These are phyloP conservation scores for Pangasianodon gigas DNA, from an alignment of 2,113 vertebrate species.

Conservation along the genomic window DNA sequence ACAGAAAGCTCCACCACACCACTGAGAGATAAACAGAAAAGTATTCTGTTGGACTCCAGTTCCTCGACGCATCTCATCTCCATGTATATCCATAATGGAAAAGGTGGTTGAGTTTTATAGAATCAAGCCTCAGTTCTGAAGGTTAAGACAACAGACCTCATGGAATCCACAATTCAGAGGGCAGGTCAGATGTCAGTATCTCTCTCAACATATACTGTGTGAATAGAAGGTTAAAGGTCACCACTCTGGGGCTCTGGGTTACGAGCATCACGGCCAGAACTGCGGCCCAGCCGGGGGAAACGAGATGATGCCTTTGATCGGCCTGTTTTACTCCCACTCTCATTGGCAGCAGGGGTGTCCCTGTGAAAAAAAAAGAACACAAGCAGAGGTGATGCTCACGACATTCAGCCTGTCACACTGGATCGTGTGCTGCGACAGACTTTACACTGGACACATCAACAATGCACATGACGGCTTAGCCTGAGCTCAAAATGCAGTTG, in stretches of 20 bases:
- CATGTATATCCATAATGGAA: slow-evolving; percentile 47
- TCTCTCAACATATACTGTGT: background rate
- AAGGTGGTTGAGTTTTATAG: slow-evolving; percentile 14
- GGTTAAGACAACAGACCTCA: slow-evolving; percentile 22
- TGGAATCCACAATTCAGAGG: slow-evolving; percentile 37
- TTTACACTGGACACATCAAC: background rate
- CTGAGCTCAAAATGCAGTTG: background rate
- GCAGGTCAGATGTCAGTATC: slow-evolving; percentile 6
- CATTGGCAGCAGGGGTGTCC: slow-evolving; percentile 79
- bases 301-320: slow-evolving; percentile 79
- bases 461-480: background rate
- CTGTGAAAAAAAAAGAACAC: slow-evolving; percentile 65
- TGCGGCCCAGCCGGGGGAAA: slow-evolving; percentile 85
- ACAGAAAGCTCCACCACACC: slow-evolving; percentile 62
- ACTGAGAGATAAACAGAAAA: slow-evolving; percentile 52
- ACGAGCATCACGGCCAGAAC: slow-evolving; percentile 79
- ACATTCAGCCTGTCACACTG: background rate
- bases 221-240: slow-evolving; percentile 81
- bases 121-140: slow-evolving; percentile 8
- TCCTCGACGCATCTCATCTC: slow-evolving; percentile 43
- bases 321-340: slow-evolving; percentile 75
- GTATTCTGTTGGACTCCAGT: slow-evolving; percentile 29
- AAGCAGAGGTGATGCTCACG: background rate
- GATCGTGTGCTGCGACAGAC: no score
- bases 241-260: slow-evolving; percentile 94